These are phyloP conservation scores for Dreissena polymorpha DNA, from an alignment of 1,140 invertebrate species.

Conservation along the genomic window DNA sequence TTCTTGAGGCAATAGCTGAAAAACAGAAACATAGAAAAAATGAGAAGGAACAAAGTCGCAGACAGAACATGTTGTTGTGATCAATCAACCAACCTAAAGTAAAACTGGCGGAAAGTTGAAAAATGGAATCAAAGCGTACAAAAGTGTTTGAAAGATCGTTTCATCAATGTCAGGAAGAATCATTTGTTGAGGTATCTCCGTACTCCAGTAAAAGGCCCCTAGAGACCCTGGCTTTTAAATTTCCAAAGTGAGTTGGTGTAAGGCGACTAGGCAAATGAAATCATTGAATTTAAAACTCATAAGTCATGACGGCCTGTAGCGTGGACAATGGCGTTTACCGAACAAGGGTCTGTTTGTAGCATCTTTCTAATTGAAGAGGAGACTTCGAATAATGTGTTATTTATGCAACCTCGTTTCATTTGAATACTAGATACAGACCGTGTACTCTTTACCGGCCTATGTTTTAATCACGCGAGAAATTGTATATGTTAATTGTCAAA, in stretches of 20 bases:
- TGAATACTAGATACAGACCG: neutral
- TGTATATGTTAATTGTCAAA: neutral
- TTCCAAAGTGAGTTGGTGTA: conserved; percentile 29
- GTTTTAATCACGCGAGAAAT: neutral
- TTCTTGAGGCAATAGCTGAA: no score
- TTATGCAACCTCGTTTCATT: conserved; percentile 31
- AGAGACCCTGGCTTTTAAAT: conserved; percentile 45
- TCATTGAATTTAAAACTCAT: conserved; percentile 54
- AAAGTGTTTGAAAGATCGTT: conserved; percentile 24
- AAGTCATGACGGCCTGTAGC: neutral
- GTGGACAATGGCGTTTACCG: neutral
- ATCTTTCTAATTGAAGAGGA: neutral
- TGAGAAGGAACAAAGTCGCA: no score
- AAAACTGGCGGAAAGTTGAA: neutral
- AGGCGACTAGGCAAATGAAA: conserved; percentile 32
- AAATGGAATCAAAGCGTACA: conserved; percentile 11
- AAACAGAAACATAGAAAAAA: no score
- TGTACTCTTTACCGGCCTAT: neutral
- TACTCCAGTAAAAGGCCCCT: conserved; percentile 41
- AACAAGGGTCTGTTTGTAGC: neutral
- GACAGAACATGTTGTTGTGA: no score
- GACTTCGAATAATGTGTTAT: conserved; percentile 34
- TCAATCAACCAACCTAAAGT: no score
- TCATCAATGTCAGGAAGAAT: conserved; percentile 51
- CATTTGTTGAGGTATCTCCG: conserved; percentile 37